Conservation (phyloP, 23 tunicate species). For the Trididemnum clinides region DNA sequence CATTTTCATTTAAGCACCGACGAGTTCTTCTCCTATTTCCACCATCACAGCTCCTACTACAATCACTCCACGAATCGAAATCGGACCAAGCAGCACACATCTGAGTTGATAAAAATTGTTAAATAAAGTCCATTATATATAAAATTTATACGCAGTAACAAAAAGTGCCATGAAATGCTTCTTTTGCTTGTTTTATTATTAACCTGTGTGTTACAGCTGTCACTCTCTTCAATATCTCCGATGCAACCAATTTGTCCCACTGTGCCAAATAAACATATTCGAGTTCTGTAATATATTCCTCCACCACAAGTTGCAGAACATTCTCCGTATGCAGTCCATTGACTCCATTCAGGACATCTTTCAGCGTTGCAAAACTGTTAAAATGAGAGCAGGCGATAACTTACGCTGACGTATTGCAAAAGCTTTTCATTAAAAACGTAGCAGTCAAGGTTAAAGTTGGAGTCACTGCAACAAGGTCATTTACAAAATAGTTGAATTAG, state of each 20-base stretch:
- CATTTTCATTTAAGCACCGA: conserved; percentile 32
- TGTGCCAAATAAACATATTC: conserved; percentile 57
- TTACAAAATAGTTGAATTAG: too few relatives aligned
- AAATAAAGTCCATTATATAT: too few relatives aligned
- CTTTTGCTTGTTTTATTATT: background rate
- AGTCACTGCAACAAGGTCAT: too few relatives aligned
- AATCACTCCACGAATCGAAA: conserved; percentile 54
- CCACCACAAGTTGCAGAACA: conserved; percentile 77
- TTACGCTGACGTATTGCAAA: too few relatives aligned
- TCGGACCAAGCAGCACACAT: conserved; percentile 43
- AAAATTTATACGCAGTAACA: too few relatives aligned
- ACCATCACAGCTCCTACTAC: conserved; percentile 45
- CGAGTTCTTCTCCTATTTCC: conserved; percentile 22
- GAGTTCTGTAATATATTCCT: conserved; percentile 49
- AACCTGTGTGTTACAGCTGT: conserved; percentile 75
- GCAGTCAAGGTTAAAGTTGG: too few relatives aligned
- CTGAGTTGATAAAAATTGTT: too few relatives aligned
- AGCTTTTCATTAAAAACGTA: too few relatives aligned
- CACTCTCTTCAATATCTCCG: conserved; percentile 28
- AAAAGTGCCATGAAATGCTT: too few relatives aligned
- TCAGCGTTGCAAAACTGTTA: conserved; percentile 44
- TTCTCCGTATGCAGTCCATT: conserved; percentile 47
- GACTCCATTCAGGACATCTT: conserved; percentile 61
- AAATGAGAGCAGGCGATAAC: too few relatives aligned
- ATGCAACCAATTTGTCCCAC: conserved; percentile 64